Evolutionary conservation across 2,113 vertebrate species (phyloP).

Genomic region (Perognathus longimembris): DNA sequence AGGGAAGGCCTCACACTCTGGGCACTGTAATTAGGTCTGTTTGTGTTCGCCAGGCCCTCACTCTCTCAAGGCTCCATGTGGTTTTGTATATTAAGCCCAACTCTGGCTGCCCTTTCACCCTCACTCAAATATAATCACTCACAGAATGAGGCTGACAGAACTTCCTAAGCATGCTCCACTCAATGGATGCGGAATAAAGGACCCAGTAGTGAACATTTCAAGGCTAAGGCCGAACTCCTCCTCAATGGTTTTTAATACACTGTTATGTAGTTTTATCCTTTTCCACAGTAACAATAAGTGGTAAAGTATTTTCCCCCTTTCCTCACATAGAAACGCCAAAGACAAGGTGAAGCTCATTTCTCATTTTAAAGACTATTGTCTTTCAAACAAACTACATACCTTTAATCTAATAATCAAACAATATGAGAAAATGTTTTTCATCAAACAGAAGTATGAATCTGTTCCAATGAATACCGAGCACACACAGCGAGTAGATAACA

Average conservation of each 20-base stretch:
- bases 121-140: conserved; percentile 18
- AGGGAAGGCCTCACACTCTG: conserved; percentile 51
- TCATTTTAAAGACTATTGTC: neutral
- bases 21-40: conserved; percentile 62
- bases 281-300: neutral
- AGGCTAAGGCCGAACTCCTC: neutral
- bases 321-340: neutral
- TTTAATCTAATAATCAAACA: too few relatives aligned
- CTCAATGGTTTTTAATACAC: neutral
- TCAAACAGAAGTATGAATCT: neutral
- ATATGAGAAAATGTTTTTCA: neutral
- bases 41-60: conserved; percentile 34
- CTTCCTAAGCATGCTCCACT: neutral
- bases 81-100: conserved; percentile 47
- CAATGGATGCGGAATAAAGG: neutral
- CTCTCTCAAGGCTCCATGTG: conserved; percentile 48
- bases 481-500: neutral
- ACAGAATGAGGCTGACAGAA: conserved; percentile 33
- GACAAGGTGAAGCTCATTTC: neutral
- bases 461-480: neutral
- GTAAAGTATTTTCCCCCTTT: neutral
- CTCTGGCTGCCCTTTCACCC: conserved; percentile 66
- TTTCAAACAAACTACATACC: neutral
- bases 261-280: neutral
- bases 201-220: neutral